Base-by-base conservation (phyloP, 2,888 invertebrate genomes). In the Ichneumoninae sp. region DNA sequence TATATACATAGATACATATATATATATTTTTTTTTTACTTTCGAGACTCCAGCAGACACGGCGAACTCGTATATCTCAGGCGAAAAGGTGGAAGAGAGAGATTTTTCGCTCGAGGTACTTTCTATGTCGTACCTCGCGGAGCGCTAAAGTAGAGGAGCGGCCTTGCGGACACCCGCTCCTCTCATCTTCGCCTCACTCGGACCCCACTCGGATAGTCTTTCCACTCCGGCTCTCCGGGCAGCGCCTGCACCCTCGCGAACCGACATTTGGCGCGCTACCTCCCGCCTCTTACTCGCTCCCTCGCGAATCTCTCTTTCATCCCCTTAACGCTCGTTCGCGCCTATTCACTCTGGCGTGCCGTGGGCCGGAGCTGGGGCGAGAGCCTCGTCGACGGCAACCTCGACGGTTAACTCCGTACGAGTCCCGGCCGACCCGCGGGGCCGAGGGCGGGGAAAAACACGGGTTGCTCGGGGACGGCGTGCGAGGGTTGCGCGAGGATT, bases 381-480 rank as follows among this genome's bases (percentile, higher is more conserved):
- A 47, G 44, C 44, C 1, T 16, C 44, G 44, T 47, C 44, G 44
- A 47, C 44, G 44, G 54, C 22, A 54, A 62, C 36, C 62, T 62
- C 62, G 16, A 62, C 62, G 36, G 36, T 62, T 62, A 62, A 62
- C 62, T 62, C 62, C 30, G 62, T 36, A 30, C 62, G 2, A 30
- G 13, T 16, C 16, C 10, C 3, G 6, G 7, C 16, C 8, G 19
- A 22, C 19, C 19, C 19, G 19, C 54, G 44, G n/a, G 40, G 68
- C 30, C 88, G 88, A 89, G 89, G 90, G 88, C 87, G 89, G 79
- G 87, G 83, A 88, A 89, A 89, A 88, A 89, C 89, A 89, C 83
- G 88, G 87, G 88, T 88, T 83, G 90, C 33, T 0, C 26, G 10
- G 13, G 4, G 26, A 7, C 16, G 33, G 33, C 33, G 60, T 30